Percentiles rank a stretch among this genome's conserved stretches.
phyloP scores from a whole-genome alignment of 1,140 invertebrate genomes.

The Branchinecta lynchi region DNA sequence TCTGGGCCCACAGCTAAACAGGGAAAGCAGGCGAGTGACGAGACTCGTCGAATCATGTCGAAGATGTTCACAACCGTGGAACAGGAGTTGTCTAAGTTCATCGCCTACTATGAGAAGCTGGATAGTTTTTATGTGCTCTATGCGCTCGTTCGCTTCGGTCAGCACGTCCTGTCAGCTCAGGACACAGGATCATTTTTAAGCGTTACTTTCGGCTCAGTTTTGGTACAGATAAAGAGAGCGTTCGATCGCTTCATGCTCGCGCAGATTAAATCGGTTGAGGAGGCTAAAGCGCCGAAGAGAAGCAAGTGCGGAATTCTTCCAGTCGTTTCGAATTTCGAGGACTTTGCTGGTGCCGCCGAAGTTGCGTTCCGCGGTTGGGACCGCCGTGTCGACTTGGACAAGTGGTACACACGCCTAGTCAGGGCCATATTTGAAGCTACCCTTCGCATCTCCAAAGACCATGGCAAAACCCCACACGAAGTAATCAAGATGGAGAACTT shows the following conservation, averaged over 20 bases:
- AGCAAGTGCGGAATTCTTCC: conserved; percentile 79
- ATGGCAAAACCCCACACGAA: conserved; percentile 82
- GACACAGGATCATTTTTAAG: conserved; percentile 80
- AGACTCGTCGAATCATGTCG: conserved; percentile 66
- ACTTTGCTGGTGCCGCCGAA: conserved; percentile 73
- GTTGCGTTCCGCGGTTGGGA: conserved; percentile 71
- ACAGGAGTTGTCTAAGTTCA: conserved; percentile 65
- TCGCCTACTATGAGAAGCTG: conserved; percentile 64
- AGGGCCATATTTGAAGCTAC: conserved; percentile 75
- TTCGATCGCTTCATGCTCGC: conserved; percentile 85
- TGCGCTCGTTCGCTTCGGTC: conserved; percentile 67
- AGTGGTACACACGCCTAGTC: conserved; percentile 78
- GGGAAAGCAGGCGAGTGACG: conserved; percentile 32
- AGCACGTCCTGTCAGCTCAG: conserved; percentile 77
- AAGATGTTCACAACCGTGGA: conserved; percentile 73
- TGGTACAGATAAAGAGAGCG: conserved; percentile 84
- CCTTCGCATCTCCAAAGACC: conserved; percentile 57
- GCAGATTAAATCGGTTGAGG: conserved; percentile 65
- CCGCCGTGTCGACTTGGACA: conserved; percentile 83
- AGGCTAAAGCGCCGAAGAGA: conserved; percentile 53
- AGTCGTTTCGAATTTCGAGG: conserved; percentile 81
- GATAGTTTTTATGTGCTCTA: conserved; percentile 82
- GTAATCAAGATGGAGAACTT: conserved; percentile 96
- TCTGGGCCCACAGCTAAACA: conserved; percentile 27
- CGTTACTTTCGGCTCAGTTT: conserved; percentile 68